Evolutionary conservation across 2,797 vertebrate genomes (phyloP).

Genomic region (Rhadinocentrus ornatus): DNA sequence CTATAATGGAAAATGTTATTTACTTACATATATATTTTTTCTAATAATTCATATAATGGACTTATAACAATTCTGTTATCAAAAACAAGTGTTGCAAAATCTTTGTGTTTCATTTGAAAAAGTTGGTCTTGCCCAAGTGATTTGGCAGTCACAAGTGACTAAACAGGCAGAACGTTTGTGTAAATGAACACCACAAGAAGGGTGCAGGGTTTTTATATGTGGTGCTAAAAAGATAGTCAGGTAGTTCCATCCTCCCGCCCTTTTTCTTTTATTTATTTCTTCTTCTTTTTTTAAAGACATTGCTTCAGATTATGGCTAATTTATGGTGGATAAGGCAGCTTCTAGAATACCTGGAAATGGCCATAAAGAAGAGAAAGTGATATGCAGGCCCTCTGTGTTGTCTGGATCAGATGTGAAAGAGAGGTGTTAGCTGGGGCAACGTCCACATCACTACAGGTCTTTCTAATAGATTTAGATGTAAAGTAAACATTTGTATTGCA

Average conservation of each 20-base stretch:
- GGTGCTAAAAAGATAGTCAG: slow-evolving; percentile 22
- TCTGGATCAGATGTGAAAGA: too few relatives aligned
- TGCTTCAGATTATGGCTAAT: too few relatives aligned
- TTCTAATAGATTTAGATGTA: neutral
- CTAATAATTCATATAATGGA: neutral
- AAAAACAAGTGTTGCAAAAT: neutral
- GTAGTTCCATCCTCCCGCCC: neutral
- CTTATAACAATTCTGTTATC: neutral
- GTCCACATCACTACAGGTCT: neutral
- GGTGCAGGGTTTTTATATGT: slow-evolving; percentile 17
- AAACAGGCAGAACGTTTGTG: neutral
- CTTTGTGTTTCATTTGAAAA: neutral
- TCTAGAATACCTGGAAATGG: neutral
- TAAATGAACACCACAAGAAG: slow-evolving; percentile 6
- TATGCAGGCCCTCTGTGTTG: neutral
- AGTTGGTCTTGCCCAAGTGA: too few relatives aligned
- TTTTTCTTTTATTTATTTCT: neutral
- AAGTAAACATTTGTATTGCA: neutral
- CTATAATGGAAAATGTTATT: neutral
- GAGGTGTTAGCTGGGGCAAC: too few relatives aligned
- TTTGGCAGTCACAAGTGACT: neutral
- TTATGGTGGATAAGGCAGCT: neutral
- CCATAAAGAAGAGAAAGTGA: neutral
- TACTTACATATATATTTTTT: too few relatives aligned
- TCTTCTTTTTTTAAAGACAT: too few relatives aligned